Conservation (phyloP, 2,113 vertebrate genomes). For the Hippocampus zosterae region DNA sequence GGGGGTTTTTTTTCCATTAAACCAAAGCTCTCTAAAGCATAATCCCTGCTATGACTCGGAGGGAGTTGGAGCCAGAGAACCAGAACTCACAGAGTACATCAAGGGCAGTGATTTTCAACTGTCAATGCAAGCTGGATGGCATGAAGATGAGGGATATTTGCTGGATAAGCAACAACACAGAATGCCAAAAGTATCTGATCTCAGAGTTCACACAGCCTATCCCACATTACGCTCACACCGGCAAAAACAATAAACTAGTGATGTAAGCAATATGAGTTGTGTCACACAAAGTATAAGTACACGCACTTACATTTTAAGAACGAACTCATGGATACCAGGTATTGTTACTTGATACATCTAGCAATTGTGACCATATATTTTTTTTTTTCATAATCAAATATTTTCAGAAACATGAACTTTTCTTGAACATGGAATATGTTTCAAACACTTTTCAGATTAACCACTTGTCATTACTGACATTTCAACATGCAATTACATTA, state of each 20-base stretch:
- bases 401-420: too few relatives aligned
- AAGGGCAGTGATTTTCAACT: constrained; percentile 25
- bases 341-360: not conserved
- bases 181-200: not conserved
- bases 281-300: not conserved
- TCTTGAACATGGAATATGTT: not conserved
- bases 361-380: not conserved
- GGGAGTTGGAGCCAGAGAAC: constrained; percentile 3
- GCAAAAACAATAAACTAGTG: not conserved
- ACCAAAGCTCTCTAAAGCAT: constrained; percentile 49
- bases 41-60: constrained; percentile 43
- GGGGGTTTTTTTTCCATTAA: constrained; percentile 37
- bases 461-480: too few relatives aligned
- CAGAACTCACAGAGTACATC: not conserved
- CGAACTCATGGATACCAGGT: not conserved
- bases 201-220: not conserved
- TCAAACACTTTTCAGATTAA: not conserved
- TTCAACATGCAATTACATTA: not conserved
- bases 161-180: not conserved
- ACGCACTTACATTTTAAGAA: not conserved
- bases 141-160: not conserved
- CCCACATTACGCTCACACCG: not conserved
- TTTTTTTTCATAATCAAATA: too few relatives aligned
- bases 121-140: constrained; percentile 2
- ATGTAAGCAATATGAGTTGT: not conserved